phyloP scores from a whole-genome alignment of 2,888 invertebrate species.

The Strigamia maritima region DNA sequence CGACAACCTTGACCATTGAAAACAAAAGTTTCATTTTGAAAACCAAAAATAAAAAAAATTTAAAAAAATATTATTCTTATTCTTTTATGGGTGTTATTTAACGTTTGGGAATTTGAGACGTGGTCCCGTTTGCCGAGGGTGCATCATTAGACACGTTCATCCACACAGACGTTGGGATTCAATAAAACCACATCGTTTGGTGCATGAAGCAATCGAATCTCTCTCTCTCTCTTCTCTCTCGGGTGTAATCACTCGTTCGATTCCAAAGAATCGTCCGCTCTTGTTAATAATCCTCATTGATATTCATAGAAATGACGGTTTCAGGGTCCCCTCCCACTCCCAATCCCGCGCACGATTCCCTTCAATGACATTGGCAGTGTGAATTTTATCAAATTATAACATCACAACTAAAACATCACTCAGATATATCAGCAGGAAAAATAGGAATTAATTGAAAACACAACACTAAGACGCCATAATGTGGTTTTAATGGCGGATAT shows the following conservation, averaged over 20 bases:
- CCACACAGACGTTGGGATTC: constrained; percentile 21
- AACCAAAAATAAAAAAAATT: background rate
- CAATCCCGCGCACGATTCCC: background rate
- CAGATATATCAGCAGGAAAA: background rate
- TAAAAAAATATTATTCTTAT: background rate
- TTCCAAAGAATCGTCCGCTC: constrained; percentile 27
- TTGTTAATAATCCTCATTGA: constrained; percentile 37
- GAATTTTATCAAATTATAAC: constrained; percentile 16
- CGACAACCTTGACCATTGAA: background rate
- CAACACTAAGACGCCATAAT: too few relatives aligned
- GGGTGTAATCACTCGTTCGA: constrained; percentile 25
- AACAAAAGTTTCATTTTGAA: background rate
- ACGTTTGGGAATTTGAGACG: background rate
- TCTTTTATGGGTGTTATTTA: background rate
- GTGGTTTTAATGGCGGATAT: too few relatives aligned
- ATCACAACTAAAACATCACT: background rate
- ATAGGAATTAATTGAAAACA: background rate
- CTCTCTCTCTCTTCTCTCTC: background rate
- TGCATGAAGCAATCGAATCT: constrained; percentile 13
- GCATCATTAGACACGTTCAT: constrained; percentile 27
- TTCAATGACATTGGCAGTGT: constrained; percentile 2
- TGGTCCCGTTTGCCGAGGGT: constrained; percentile 11
- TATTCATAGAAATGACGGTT: constrained; percentile 36
- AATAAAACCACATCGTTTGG: constrained; percentile 38
- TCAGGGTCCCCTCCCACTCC: background rate